Base-by-base conservation (phyloP, 1,140 invertebrate species). In the Whitmania pigra region DNA sequence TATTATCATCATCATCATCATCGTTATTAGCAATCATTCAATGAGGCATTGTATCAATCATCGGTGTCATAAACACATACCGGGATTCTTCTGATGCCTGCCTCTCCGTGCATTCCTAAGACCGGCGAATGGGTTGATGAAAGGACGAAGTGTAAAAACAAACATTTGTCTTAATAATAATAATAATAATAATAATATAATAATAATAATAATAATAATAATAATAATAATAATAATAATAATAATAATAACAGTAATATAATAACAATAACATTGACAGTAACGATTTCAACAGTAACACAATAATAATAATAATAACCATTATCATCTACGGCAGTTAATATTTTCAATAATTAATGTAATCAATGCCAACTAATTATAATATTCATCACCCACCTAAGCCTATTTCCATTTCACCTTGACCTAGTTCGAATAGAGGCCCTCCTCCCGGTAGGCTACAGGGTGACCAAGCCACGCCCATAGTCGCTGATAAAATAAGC, bases 361-460 rank as follows among this genome's bases (percentile, higher is more conserved):
- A 49, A 7, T 49, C 43, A 49, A 49, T 49, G 43, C 43, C 9
- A 15, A 17, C 15, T 17, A 11, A 49, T 49, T 49, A 49, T 3
- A 49, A 49, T 49, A 49, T 49, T 49, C 43, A 49, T 49, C 43
- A 49, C 40, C 25, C 85, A 69, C 91, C 91, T 29, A 91, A 84
- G 0, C 91, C 91, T 13, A 92, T 81, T 82, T 92, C 90, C 80
- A 92, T 87, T 79, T 90, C 86, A 77, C 88, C 87, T 0, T 81
- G 69, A 13, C 82, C 81, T 40, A 92, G 80, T 25, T 86, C 83
- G 77, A 92, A 92, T 71, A 89, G 83, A 0, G 85, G 85, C 0
- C 80, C 81, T 79, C 76, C 75, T n/a, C 86, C 86, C 73, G 91
- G 90, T 54, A 92, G 80, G 68, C 86, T 87, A 77, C 90, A 91